phyloP scores from a whole-genome alignment of 1,140 invertebrate species.

The Leptonema lineaticorne region DNA sequence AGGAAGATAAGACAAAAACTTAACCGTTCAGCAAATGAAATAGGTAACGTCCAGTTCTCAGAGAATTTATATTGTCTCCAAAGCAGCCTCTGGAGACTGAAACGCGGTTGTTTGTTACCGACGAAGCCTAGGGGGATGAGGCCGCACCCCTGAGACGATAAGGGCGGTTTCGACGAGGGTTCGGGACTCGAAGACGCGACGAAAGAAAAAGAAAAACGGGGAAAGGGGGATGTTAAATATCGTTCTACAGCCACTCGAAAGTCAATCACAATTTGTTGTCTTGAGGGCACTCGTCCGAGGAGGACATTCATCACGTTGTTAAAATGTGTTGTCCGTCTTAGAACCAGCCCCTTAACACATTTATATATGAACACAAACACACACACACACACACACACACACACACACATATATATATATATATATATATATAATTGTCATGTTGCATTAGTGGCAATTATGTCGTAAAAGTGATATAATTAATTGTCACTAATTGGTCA shows the following conservation, averaged over 20 bases:
- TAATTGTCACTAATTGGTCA: no score
- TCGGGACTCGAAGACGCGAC: no score
- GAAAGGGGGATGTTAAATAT: constrained; percentile 31
- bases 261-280: constrained; percentile 33
- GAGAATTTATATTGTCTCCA: constrained; percentile 26
- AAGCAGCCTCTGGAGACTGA: constrained; percentile 2
- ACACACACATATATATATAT: not conserved
- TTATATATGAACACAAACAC: not conserved
- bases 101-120: constrained; percentile 15
- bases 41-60: constrained; percentile 15
- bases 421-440: not conserved
- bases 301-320: constrained; percentile 19
- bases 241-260: constrained; percentile 30
- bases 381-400: not conserved
- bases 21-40: constrained; percentile 24
- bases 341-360: not conserved
- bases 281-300: constrained; percentile 20
- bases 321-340: constrained; percentile 12
- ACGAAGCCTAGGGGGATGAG: not conserved
- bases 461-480: no score
- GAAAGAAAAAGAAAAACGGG: no score
- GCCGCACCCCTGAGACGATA: not conserved
- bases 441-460: no score
- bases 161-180: not conserved
- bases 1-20: constrained; percentile 8